These are phyloP conservation scores for Torymus texanus DNA, from an alignment of 2,888 invertebrate genomes.

Conservation along the genomic window DNA sequence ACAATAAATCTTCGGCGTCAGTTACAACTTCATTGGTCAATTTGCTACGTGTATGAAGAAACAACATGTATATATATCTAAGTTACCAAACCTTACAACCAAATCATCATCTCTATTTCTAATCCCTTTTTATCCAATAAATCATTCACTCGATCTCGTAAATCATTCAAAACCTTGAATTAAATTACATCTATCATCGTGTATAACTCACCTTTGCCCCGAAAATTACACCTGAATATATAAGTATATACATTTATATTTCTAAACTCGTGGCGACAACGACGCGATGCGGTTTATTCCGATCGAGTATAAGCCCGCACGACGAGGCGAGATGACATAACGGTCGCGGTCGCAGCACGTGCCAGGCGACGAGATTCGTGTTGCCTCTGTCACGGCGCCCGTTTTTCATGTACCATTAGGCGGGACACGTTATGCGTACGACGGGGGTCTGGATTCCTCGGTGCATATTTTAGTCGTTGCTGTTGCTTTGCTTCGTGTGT, in stretches of 20 bases:
- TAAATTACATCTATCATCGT: too few species aligned
- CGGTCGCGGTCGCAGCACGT: conserved; percentile 17
- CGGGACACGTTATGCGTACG: neutral
- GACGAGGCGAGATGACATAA: conserved; percentile 35
- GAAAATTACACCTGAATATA: too few species aligned
- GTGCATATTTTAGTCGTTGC: neutral
- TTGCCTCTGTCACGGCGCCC: neutral
- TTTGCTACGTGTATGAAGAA: too few species aligned
- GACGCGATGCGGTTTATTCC: neutral
- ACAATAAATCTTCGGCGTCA: neutral
- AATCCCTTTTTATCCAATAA: too few species aligned
- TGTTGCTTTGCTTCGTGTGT: too few species aligned
- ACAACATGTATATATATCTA: too few species aligned
- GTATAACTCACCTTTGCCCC: too few species aligned
- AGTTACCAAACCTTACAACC: too few species aligned
- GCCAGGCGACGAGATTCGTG: neutral
- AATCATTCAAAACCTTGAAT: too few species aligned
- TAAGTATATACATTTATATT: neutral
- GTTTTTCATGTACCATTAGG: neutral
- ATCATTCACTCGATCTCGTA: too few species aligned
- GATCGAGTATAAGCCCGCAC: conserved; percentile 1
- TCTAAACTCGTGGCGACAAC: neutral
- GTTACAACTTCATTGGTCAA: neutral
- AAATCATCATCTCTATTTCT: too few species aligned
- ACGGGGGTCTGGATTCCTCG: neutral